A percentile compares a stretch with the other conserved stretches of the same genome.
Evolutionary conservation across 2,113 vertebrate genomes (phyloP).

Genomic region (Eidolon helvum): DNA sequence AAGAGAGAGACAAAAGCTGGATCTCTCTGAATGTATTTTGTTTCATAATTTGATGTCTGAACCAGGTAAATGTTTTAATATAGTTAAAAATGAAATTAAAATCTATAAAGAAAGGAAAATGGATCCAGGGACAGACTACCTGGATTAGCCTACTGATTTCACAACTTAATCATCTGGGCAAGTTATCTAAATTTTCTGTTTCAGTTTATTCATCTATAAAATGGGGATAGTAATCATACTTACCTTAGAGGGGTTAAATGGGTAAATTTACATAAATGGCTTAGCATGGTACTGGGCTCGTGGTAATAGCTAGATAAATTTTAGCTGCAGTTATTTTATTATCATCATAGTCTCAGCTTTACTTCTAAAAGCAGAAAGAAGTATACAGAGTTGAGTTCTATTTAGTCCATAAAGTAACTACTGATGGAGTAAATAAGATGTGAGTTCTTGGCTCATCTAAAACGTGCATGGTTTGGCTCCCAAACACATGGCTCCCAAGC

Average conservation of each 20-base stretch:
- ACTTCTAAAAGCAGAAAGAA: conserved; percentile 41
- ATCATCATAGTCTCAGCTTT: background rate
- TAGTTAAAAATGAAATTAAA: conserved; percentile 5
- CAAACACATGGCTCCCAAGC: background rate
- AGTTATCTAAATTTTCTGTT: conserved; percentile 35
- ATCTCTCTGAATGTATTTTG: conserved; percentile 17
- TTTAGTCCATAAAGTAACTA: conserved; percentile 22
- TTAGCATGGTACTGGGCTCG: background rate
- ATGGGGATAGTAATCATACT: background rate
- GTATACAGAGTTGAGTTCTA: background rate
- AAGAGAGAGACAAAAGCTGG: background rate
- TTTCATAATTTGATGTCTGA: background rate
- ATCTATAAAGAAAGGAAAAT: conserved; percentile 26
- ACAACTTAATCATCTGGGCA: background rate
- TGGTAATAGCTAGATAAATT: conserved; percentile 24
- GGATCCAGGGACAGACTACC: background rate
- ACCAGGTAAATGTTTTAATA: background rate
- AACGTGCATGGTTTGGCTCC: background rate
- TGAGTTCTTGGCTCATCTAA: conserved; percentile 27
- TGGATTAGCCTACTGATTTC: background rate
- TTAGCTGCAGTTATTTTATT: conserved; percentile 24
- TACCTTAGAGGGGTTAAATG: background rate
- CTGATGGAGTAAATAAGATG: background rate
- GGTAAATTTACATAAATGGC: background rate
- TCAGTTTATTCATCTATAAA: conserved; percentile 35